Conservation (phyloP, 1,140 invertebrate genomes). For the Drosophila equinoxialis region DNA sequence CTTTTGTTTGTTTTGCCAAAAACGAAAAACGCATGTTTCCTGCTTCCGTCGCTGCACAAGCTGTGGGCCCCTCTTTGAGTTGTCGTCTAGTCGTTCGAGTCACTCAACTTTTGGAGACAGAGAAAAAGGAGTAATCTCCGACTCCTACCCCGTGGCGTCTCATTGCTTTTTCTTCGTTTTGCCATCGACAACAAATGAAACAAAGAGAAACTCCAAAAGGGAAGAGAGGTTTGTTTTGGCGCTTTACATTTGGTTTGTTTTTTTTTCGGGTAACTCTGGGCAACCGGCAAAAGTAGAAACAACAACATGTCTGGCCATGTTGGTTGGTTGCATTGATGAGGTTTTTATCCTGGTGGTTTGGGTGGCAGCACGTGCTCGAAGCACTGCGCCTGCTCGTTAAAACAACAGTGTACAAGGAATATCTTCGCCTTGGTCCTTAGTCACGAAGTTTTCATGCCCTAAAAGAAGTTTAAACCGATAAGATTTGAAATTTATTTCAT, state of each 20-base stretch:
- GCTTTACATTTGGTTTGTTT: slow-evolving; percentile 44
- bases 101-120: slow-evolving; percentile 29
- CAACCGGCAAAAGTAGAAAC: slow-evolving; percentile 55
- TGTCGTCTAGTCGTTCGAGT: slow-evolving; percentile 32
- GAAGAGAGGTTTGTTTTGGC: slow-evolving; percentile 69
- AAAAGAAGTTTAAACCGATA: neutral
- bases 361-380: slow-evolving; percentile 49
- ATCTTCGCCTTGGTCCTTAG: neutral
- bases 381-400: slow-evolving; percentile 62
- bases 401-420: slow-evolving; percentile 50
- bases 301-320: slow-evolving; percentile 62
- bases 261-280: slow-evolving; percentile 48
- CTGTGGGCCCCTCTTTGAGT: neutral
- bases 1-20: slow-evolving; percentile 51
- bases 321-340: neutral
- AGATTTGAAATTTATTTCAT: neutral
- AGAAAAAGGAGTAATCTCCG: slow-evolving; percentile 10
- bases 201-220: slow-evolving; percentile 41
- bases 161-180: neutral
- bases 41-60: slow-evolving; percentile 54
- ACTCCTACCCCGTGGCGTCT: neutral
- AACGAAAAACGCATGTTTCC: slow-evolving; percentile 67
- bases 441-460: slow-evolving; percentile 1
- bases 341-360: slow-evolving; percentile 1
- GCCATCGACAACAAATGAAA: slow-evolving; percentile 44